These are phyloP conservation scores for Harpalus rufipes DNA, from an alignment of 2,888 invertebrate genomes.

Conservation along the genomic window DNA sequence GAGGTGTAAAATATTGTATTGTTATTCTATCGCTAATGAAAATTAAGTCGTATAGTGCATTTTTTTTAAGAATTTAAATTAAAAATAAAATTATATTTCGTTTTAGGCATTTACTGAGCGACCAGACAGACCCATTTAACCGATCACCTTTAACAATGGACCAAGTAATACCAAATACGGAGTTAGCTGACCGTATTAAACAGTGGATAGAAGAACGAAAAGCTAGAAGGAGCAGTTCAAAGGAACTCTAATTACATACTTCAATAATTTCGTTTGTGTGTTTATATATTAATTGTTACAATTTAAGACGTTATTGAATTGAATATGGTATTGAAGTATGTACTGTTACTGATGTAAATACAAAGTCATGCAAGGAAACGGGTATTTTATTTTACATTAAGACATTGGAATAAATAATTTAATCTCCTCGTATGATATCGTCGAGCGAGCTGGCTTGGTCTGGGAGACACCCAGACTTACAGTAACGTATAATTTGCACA, in stretches of 20 bases:
- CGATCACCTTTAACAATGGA: constrained; percentile 96
- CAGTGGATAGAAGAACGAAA: constrained; percentile 84
- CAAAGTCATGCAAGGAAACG: background rate
- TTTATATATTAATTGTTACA: constrained; percentile 20
- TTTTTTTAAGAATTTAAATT: too few relatives aligned
- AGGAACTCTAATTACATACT: background rate
- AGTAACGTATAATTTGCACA: constrained; percentile 64
- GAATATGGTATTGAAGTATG: constrained; percentile 1
- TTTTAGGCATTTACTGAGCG: constrained; percentile 89
- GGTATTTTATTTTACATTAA: background rate
- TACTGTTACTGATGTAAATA: constrained; percentile 38
- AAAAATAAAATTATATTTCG: constrained; percentile 30
- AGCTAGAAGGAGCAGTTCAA: constrained; percentile 13
- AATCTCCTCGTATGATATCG: constrained; percentile 36
- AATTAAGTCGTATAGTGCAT: too few relatives aligned
- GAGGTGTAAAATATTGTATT: too few relatives aligned
- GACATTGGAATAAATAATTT: background rate
- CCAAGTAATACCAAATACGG: constrained; percentile 89
- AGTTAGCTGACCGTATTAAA: constrained; percentile 87
- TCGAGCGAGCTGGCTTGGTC: constrained; percentile 45
- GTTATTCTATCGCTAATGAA: too few relatives aligned
- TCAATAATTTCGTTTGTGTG: constrained; percentile 2
- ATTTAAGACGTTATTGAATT: constrained; percentile 17
- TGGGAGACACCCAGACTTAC: constrained; percentile 39
- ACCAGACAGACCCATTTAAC: constrained; percentile 98